A percentile compares a stretch with the other conserved stretches of the same genome.
phyloP scores from a whole-genome alignment of 2,797 vertebrate species.

The Chanos chanos region DNA sequence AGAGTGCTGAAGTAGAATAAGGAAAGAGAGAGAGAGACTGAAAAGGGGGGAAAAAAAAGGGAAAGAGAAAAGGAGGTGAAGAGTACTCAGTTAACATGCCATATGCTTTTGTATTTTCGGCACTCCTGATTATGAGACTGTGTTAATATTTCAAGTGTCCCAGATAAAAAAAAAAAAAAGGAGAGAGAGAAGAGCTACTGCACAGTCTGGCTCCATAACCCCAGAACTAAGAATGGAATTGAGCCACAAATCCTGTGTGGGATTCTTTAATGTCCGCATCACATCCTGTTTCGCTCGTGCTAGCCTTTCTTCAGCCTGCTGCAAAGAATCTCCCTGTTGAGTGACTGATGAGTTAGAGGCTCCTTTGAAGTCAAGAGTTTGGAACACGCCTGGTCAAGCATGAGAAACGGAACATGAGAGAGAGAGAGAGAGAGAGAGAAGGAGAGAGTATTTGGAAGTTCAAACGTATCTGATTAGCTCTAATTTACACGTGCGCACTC shows the following conservation, averaged over 20 bases:
- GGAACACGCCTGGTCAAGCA: slow-evolving; percentile 66
- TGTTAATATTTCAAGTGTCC: slow-evolving; percentile 27
- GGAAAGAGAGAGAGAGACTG: background rate
- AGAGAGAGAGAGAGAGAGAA: slow-evolving; percentile 30
- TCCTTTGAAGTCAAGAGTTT: slow-evolving; percentile 76
- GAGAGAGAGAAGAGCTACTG: slow-evolving; percentile 14
- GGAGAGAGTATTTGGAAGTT: background rate
- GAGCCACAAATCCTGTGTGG: slow-evolving; percentile 21
- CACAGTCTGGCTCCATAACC: slow-evolving; percentile 12
- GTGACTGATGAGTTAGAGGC: slow-evolving; percentile 73
- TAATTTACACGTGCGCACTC: slow-evolving; percentile 12
- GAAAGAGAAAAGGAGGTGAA: slow-evolving; percentile 5
- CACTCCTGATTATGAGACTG: slow-evolving; percentile 13
- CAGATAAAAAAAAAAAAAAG: too few species aligned
- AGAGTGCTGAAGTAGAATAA: background rate
- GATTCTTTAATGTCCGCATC: slow-evolving; percentile 9
- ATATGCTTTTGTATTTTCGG: slow-evolving; percentile 28
- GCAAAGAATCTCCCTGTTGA: slow-evolving; percentile 67
- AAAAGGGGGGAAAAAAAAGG: background rate
- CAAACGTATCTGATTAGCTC: slow-evolving; percentile 15
- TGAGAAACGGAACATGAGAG: slow-evolving; percentile 58
- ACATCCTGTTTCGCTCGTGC: slow-evolving; percentile 30
- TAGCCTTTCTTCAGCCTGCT: slow-evolving; percentile 56
- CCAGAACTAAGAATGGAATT: background rate
- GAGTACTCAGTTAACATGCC: slow-evolving; percentile 28